These are phyloP conservation scores for Euleptes europaea DNA, from an alignment of 2,113 vertebrate species.

Conservation along the genomic window DNA sequence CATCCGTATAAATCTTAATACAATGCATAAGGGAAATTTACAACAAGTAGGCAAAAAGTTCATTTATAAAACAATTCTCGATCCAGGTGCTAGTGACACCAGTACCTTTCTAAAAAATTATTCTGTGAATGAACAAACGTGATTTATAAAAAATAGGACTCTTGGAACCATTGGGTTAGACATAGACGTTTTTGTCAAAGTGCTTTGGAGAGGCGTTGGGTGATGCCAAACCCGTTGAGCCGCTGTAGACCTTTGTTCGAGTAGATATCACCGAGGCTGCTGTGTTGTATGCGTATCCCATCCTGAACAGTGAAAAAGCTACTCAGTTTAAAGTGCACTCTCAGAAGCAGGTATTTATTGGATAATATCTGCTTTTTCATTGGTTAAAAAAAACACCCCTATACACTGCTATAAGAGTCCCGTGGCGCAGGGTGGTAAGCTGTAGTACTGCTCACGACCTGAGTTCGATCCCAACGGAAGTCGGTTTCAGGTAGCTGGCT, in stretches of 20 bases:
- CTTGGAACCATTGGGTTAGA: slow-evolving; percentile 65
- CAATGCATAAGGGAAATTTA: slow-evolving; percentile 71
- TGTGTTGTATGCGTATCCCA: slow-evolving; percentile 78
- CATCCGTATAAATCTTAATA: slow-evolving; percentile 61
- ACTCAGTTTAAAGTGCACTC: neutral
- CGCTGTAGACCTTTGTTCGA: slow-evolving; percentile 74
- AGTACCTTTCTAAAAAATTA: slow-evolving; percentile 49
- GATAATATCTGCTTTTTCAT: neutral
- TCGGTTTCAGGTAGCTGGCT: too few species aligned
- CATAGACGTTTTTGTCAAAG: slow-evolving; percentile 88
- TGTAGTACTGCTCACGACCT: too few species aligned
- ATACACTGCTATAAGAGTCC: too few species aligned
- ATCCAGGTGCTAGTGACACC: slow-evolving; percentile 49
- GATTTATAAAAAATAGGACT: slow-evolving; percentile 31
- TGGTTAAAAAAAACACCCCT: neutral
- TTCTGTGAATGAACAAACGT: slow-evolving; percentile 58
- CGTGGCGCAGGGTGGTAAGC: too few species aligned
- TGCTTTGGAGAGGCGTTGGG: slow-evolving; percentile 66
- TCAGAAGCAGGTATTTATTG: neutral
- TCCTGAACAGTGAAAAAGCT: slow-evolving; percentile 70
- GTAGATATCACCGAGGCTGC: slow-evolving; percentile 80
- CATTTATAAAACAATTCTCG: slow-evolving; percentile 68
- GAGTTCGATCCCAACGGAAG: too few species aligned
- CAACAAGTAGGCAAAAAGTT: slow-evolving; percentile 68
- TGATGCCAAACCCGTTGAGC: slow-evolving; percentile 65